Conservation (phyloP, 2,113 vertebrate genomes). For the Callipepla squamata region DNA sequence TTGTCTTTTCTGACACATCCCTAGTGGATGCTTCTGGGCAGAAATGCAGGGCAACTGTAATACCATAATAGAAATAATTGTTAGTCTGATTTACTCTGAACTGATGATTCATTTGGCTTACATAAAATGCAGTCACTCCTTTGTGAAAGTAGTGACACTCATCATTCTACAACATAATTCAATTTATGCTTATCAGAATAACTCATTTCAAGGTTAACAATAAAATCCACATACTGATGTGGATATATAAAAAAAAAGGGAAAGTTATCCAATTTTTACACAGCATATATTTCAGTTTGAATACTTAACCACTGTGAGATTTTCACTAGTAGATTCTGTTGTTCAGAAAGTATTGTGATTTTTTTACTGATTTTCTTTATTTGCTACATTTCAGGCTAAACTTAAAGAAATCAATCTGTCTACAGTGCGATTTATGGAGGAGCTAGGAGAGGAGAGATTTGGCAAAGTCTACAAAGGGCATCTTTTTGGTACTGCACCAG, state of each 20-base stretch:
- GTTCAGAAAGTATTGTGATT: neutral
- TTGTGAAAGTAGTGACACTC: neutral
- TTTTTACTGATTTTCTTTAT: neutral
- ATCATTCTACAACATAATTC: neutral
- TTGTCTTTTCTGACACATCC: neutral
- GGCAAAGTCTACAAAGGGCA: conserved; percentile 97
- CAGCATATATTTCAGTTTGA: neutral
- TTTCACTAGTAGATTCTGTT: neutral
- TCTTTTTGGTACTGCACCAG: conserved; percentile 87
- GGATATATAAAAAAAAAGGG: neutral
- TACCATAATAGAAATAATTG: neutral
- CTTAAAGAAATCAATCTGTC: conserved; percentile 93
- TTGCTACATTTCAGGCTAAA: conserved; percentile 82
- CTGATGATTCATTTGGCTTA: neutral
- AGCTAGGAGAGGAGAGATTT: conserved; percentile 94
- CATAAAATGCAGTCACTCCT: neutral
- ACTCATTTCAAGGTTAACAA: neutral
- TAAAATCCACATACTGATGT: neutral
- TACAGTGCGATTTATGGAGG: conserved; percentile 93
- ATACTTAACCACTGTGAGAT: neutral
- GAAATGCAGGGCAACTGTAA: neutral
- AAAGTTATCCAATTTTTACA: neutral
- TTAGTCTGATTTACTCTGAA: neutral
- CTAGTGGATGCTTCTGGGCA: fast-evolving
- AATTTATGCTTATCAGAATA: neutral